Conservation (phyloP, 2,797 vertebrate genomes). For the Chiroxiphia lanceolata region DNA sequence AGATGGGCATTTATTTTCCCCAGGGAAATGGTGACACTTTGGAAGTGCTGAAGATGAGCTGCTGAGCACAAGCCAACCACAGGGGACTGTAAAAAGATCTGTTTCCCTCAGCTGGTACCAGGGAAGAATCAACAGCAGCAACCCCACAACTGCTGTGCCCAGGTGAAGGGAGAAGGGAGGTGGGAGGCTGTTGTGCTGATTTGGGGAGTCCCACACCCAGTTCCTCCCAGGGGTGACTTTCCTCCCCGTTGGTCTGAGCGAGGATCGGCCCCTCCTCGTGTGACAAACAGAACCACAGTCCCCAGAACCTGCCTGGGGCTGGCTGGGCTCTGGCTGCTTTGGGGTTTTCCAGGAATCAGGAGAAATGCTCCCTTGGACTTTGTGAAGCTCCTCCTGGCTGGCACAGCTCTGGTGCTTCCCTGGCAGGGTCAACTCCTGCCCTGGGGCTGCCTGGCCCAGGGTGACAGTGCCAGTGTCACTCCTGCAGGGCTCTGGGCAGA, state of each 20-base stretch:
- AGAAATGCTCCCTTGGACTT: neutral
- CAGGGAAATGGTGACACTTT: neutral
- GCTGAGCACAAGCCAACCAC: neutral
- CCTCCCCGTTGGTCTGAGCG: neutral
- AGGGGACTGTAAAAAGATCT: neutral
- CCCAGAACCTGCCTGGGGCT: neutral
- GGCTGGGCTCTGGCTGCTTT: neutral
- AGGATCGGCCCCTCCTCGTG: fast-evolving
- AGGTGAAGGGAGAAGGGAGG: neutral
- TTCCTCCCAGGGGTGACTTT: neutral
- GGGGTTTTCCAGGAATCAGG: neutral
- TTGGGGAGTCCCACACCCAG: neutral
- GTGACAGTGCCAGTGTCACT: neutral
- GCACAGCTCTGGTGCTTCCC: neutral
- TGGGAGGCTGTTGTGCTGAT: neutral
- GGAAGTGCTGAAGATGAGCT: neutral
- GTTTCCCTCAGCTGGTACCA: neutral
- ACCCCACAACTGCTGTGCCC: neutral
- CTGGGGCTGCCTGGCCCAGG: neutral
- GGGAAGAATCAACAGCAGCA: neutral
- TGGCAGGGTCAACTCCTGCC: fast-evolving
- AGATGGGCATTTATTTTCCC: neutral
- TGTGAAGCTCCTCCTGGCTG: neutral
- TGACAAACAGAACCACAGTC: neutral
- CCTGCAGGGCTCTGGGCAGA: neutral